A percentile compares a stretch with the other conserved stretches of the same genome.
Conservation (phyloP, 2,888 invertebrate genomes). For the Tetheella fluctuosa region DNA sequence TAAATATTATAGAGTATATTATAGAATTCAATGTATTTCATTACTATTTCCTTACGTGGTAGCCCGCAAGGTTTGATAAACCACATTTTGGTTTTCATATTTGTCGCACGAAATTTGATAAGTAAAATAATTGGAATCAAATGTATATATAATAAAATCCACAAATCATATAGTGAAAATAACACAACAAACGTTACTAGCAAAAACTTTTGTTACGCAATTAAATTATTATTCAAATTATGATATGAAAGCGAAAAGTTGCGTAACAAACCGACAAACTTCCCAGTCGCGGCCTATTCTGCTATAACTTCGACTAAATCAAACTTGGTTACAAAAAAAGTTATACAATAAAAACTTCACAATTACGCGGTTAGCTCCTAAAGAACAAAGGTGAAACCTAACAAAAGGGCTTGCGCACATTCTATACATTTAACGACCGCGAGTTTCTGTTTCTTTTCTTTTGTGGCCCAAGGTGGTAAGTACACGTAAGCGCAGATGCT, state of each 20-base stretch:
- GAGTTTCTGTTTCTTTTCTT: no score
- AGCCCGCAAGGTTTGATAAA: no score
- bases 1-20: no score
- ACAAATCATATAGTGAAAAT: no score
- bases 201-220: neutral
- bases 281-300: neutral
- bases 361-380: neutral
- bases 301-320: neutral
- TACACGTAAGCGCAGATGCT: no score
- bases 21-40: no score
- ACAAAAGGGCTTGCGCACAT: neutral
- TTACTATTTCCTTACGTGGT: no score
- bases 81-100: no score
- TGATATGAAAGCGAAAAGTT: neutral
- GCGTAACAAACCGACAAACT: neutral
- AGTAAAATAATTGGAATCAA: no score
- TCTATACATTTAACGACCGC: neutral
- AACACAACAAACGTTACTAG: neutral
- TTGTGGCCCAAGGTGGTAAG: no score
- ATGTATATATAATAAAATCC: no score
- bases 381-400: neutral
- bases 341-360: neutral
- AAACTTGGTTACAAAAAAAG: neutral
- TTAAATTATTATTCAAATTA: neutral
- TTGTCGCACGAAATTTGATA: no score